Percentiles rank a stretch among this genome's conserved stretches.
Evolutionary conservation across 2,888 invertebrate genomes (phyloP).

Genomic region (Hydrotaea cyrtoneurina): DNA sequence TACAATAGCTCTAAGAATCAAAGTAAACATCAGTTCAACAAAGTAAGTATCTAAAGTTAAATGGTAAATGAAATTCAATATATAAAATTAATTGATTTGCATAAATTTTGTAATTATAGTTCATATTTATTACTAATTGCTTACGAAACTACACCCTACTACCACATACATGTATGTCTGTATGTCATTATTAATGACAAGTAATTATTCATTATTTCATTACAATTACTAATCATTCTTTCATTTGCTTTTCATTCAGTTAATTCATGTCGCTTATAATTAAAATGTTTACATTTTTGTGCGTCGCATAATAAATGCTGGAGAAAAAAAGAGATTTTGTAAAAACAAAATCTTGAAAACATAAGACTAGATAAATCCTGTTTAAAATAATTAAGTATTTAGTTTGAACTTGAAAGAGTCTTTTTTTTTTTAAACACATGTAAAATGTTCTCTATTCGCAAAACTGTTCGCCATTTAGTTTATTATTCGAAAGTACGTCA

Average conservation of each 20-base stretch:
- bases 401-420: neutral
- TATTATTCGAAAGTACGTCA: no score
- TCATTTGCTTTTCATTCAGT: conserved; percentile 10
- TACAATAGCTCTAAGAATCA: no score
- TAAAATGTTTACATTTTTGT: conserved; percentile 71
- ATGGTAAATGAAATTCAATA: no score
- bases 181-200: neutral
- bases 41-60: no score
- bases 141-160: neutral
- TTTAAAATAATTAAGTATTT: conserved; percentile 20
- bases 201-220: conserved; percentile 21
- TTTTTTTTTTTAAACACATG: no score
- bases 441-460: conserved; percentile 1
- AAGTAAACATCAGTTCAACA: no score
- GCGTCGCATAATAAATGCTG: conserved; percentile 80
- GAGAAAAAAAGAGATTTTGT: conserved; percentile 52
- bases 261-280: conserved; percentile 37
- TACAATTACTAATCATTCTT: conserved; percentile 17
- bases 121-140: neutral
- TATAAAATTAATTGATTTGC: neutral
- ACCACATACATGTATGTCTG: conserved; percentile 21
- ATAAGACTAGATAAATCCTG: conserved; percentile 6
- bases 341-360: neutral
- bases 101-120: neutral
- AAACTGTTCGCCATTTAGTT: no score